Evolutionary conservation across 2,113 vertebrate genomes (phyloP).

Genomic region (Sclerurus mexicanus): DNA sequence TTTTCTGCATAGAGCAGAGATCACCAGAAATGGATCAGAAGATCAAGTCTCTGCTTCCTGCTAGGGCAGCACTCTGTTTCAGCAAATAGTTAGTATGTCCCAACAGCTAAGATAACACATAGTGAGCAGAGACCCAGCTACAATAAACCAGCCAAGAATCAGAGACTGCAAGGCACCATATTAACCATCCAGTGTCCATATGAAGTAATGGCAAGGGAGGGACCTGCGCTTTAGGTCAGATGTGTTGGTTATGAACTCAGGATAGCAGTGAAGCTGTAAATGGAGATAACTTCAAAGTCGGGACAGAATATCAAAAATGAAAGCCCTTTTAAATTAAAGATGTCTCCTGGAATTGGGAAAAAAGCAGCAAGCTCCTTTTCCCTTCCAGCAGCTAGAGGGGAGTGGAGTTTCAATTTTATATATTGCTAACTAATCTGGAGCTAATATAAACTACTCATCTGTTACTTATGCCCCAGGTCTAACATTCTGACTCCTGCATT

Average conservation of each 20-base stretch:
- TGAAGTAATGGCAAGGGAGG: background rate
- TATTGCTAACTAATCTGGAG: slow-evolving; percentile 7
- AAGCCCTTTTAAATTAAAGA: background rate
- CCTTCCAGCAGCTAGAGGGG: slow-evolving; percentile 46
- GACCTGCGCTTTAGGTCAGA: background rate
- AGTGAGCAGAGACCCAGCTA: background rate
- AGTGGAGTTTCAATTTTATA: slow-evolving; percentile 50
- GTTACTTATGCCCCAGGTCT: background rate
- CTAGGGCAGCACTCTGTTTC: background rate
- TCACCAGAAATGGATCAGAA: background rate
- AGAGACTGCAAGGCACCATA: background rate
- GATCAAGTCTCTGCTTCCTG: background rate
- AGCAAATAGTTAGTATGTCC: background rate
- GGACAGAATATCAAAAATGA: background rate
- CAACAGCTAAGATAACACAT: background rate
- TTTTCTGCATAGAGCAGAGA: background rate
- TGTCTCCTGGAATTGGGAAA: background rate
- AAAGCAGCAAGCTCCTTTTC: background rate
- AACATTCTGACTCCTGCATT: background rate
- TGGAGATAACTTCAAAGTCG: background rate
- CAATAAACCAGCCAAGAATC: background rate
- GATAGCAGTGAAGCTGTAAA: background rate
- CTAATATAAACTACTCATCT: slow-evolving; percentile 22
- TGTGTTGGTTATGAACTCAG: background rate
- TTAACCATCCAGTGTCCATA: background rate